Conservation (phyloP, 2,113 vertebrate species). For the Nothobranchius kuhntae region DNA sequence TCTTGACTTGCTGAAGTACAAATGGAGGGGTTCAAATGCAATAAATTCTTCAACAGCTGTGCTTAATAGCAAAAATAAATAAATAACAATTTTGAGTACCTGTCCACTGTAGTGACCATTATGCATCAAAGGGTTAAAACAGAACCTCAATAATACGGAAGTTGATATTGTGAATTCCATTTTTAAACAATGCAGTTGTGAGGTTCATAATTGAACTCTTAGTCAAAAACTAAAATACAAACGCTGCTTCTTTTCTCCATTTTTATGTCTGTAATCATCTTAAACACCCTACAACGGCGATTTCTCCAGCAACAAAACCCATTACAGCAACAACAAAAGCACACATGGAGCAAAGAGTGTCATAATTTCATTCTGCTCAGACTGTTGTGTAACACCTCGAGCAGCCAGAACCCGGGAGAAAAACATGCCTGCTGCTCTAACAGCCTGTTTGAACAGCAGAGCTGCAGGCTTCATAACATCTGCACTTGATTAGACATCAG, state of each 20-base stretch:
- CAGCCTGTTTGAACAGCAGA: conserved; percentile 7
- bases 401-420: not conserved
- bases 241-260: not conserved
- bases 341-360: not conserved
- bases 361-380: not conserved
- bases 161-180: too few species aligned
- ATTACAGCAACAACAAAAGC: not conserved
- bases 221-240: too few species aligned
- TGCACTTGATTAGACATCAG: not conserved
- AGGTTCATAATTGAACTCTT: too few species aligned
- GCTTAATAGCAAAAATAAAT: too few species aligned
- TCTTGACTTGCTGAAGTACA: too few species aligned
- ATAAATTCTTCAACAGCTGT: too few species aligned
- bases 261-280: not conserved
- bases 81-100: too few species aligned
- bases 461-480: not conserved
- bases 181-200: too few species aligned
- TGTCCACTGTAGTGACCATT: too few species aligned
- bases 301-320: not conserved
- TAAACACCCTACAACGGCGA: not conserved
- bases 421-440: conserved; percentile 2
- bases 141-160: too few species aligned
- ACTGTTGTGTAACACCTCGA: conserved; percentile 16
- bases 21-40: too few species aligned
- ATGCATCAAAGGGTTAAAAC: too few species aligned